Conservation (phyloP, 2,113 vertebrate genomes). For the Oreochromis niloticus region DNA sequence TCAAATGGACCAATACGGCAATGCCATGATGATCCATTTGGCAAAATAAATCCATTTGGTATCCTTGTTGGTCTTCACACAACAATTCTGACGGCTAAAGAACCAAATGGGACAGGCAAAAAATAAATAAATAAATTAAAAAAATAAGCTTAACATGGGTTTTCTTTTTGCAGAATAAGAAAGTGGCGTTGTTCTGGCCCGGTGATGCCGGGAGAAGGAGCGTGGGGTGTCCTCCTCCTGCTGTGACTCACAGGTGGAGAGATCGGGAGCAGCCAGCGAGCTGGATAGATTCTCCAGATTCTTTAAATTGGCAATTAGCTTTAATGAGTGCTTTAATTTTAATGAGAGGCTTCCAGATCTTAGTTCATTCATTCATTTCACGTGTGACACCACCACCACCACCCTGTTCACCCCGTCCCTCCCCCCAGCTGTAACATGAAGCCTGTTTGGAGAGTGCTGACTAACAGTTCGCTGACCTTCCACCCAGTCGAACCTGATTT, state of each 20-base stretch:
- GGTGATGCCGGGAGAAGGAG: neutral
- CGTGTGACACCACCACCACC: neutral
- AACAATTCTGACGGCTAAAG: too few relatives aligned
- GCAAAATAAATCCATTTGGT: too few relatives aligned
- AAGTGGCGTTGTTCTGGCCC: fast-evolving
- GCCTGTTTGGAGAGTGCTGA: constrained; percentile 14
- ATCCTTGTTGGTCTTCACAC: too few relatives aligned
- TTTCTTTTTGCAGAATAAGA: neutral
- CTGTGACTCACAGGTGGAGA: constrained; percentile 26
- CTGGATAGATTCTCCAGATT: constrained; percentile 45
- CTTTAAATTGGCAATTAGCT: constrained; percentile 74
- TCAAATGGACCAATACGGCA: too few relatives aligned
- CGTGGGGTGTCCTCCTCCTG: neutral
- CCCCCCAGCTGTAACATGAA: neutral
- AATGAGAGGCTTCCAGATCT: constrained; percentile 62
- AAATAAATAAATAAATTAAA: neutral
- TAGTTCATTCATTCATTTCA: constrained; percentile 32
- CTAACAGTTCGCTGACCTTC: constrained; percentile 25
- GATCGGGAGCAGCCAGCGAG: neutral
- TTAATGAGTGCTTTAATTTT: constrained; percentile 79
- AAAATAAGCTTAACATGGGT: neutral
- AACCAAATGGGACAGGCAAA: too few relatives aligned
- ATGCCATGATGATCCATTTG: too few relatives aligned
- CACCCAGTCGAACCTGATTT: constrained; percentile 50
- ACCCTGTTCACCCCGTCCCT: neutral